These are phyloP conservation scores for Odocoileus virginianus DNA, from an alignment of 2,113 vertebrate genomes.

Conservation along the genomic window DNA sequence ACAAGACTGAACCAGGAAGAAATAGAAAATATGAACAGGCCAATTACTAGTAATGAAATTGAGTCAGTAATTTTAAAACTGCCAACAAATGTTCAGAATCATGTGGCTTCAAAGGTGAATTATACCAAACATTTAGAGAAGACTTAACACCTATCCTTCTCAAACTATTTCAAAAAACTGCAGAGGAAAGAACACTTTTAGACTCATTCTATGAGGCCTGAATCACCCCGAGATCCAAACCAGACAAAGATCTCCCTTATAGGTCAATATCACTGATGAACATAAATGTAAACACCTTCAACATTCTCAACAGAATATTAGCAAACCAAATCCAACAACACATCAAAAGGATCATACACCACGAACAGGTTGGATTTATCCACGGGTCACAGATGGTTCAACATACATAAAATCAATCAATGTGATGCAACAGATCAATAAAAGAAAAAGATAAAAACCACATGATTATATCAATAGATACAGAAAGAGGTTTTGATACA, in stretches of 20 bases:
- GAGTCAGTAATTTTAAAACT: neutral
- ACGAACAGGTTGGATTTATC: neutral
- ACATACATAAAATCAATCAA: neutral
- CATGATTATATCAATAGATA: neutral
- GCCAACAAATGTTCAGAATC: neutral
- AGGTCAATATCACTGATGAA: neutral
- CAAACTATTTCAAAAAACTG: neutral
- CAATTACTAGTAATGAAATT: neutral
- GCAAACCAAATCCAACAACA: neutral
- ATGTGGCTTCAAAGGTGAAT: neutral
- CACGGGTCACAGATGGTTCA: neutral
- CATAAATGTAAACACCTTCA: neutral
- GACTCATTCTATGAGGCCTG: neutral
- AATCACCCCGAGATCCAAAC: neutral
- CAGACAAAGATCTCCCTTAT: neutral
- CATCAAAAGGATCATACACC: neutral
- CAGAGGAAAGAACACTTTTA: neutral
- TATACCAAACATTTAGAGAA: neutral
- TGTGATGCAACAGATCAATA: neutral
- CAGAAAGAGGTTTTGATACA: neutral
- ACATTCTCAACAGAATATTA: neutral
- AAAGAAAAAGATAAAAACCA: neutral
- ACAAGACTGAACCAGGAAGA: neutral
- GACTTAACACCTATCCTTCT: neutral
- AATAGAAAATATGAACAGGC: neutral